Evolutionary conservation across 1,140 invertebrate species (phyloP).

Genomic region (Cydia amplana): DNA sequence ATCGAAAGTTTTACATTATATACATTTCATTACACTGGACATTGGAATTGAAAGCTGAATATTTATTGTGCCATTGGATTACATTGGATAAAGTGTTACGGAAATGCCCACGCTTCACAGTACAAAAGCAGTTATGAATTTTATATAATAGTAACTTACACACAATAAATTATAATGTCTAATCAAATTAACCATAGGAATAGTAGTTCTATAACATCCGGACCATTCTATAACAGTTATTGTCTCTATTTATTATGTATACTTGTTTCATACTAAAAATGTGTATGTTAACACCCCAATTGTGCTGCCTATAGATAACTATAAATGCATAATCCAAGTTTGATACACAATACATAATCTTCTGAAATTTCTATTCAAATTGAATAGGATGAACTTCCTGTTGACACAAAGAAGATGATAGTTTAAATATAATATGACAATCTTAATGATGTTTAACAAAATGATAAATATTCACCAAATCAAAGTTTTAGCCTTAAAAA

Average conservation of each 20-base stretch:
- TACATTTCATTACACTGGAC: conserved; percentile 1
- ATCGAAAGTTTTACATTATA: conserved; percentile 21
- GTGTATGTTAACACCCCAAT: background rate
- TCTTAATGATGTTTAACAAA: conserved; percentile 15
- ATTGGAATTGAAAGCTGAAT: conserved; percentile 15
- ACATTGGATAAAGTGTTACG: background rate
- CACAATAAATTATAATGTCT: conserved; percentile 14
- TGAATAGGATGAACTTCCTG: background rate
- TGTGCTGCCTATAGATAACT: background rate
- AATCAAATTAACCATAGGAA: conserved; percentile 8
- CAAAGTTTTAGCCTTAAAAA: conserved; percentile 21
- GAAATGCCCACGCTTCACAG: conserved; percentile 5
- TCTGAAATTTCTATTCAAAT: background rate
- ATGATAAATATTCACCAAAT: conserved; percentile 19
- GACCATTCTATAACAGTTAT: conserved; percentile 11
- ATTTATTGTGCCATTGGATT: conserved; percentile 3
- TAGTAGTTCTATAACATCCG: background rate
- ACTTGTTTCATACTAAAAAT: background rate
- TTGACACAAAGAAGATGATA: background rate
- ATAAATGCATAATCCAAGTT: conserved; percentile 2
- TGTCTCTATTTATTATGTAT: conserved; percentile 29
- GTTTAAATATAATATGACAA: conserved; percentile 20
- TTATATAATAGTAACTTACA: conserved; percentile 15
- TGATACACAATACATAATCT: background rate
- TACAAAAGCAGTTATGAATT: conserved; percentile 28